Evolutionary conservation across 2,888 invertebrate species (phyloP).

Genomic region (Netelia virgata): DNA sequence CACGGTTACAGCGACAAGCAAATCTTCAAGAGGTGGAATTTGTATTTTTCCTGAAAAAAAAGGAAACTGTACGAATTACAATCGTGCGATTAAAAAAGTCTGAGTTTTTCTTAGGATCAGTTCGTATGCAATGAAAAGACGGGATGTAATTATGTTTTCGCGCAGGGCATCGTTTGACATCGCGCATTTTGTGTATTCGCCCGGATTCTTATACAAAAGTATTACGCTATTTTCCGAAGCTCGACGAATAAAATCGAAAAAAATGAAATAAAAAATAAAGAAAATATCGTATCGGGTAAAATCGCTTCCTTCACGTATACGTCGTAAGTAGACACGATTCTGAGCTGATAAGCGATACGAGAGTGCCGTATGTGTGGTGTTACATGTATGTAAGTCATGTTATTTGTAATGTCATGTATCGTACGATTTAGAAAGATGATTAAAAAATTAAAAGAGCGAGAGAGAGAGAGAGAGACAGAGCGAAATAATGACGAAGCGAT

Average conservation of each 20-base stretch:
- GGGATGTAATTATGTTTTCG: constrained; percentile 54
- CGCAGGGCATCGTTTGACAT: constrained; percentile 51
- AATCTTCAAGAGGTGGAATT: background rate
- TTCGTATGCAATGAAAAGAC: constrained; percentile 21
- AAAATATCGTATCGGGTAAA: constrained; percentile 58
- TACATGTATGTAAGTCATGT: constrained; percentile 83
- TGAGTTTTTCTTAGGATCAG: constrained; percentile 57
- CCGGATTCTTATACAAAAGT: constrained; percentile 56
- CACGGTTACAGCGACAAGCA: constrained; percentile 34
- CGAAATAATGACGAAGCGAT: constrained; percentile 66
- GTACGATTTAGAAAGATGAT: constrained; percentile 79
- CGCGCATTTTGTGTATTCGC: constrained; percentile 62
- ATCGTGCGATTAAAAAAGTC: constrained; percentile 24
- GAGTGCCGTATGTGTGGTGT: constrained; percentile 83
- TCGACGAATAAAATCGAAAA: constrained; percentile 22
- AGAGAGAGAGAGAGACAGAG: constrained; percentile 15
- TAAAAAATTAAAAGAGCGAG: constrained; percentile 49
- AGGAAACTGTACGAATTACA: background rate
- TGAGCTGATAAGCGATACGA: constrained; percentile 64
- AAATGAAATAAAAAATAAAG: background rate
- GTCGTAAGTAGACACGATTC: constrained; percentile 73
- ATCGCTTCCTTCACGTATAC: constrained; percentile 78
- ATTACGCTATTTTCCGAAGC: constrained; percentile 62
- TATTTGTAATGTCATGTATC: constrained; percentile 83
- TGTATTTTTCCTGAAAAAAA: constrained; percentile 12